These are phyloP conservation scores for Ispidina lecontei DNA, from an alignment of 2,797 vertebrate species.

Conservation along the genomic window DNA sequence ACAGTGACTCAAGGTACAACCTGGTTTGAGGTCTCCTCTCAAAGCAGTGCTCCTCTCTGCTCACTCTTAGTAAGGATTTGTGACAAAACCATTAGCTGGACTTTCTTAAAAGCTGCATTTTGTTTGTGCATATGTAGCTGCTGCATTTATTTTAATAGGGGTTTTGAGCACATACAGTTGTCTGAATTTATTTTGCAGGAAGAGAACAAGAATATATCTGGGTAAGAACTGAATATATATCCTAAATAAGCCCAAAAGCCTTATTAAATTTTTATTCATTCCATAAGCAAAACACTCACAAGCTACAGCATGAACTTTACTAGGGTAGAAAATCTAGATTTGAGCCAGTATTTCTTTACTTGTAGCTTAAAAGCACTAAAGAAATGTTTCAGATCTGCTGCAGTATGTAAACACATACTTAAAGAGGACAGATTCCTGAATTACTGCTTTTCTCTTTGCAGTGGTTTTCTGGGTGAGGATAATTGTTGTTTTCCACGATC, in stretches of 20 bases:
- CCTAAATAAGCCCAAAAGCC: slow-evolving; percentile 17
- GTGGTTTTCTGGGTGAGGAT: not conserved
- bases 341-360: not conserved
- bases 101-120: not conserved
- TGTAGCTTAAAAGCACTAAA: not conserved
- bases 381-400: not conserved
- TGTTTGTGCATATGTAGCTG: not conserved
- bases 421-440: not conserved
- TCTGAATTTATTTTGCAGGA: slow-evolving; percentile 21
- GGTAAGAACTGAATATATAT: slow-evolving; percentile 1
- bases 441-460: not conserved
- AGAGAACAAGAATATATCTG: not conserved
- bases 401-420: not conserved
- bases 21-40: not conserved
- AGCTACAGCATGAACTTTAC: not conserved
- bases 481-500: not conserved
- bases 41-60: not conserved
- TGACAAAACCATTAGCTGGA: not conserved
- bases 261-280: slow-evolving; percentile 40
- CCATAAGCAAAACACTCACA: not conserved
- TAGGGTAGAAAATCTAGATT: not conserved
- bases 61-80: not conserved
- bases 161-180: not conserved
- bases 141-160: not conserved
- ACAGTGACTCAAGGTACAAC: not conserved